Evolutionary conservation across 1,140 invertebrate species (phyloP).

Genomic region (Penaeus japonicus): DNA sequence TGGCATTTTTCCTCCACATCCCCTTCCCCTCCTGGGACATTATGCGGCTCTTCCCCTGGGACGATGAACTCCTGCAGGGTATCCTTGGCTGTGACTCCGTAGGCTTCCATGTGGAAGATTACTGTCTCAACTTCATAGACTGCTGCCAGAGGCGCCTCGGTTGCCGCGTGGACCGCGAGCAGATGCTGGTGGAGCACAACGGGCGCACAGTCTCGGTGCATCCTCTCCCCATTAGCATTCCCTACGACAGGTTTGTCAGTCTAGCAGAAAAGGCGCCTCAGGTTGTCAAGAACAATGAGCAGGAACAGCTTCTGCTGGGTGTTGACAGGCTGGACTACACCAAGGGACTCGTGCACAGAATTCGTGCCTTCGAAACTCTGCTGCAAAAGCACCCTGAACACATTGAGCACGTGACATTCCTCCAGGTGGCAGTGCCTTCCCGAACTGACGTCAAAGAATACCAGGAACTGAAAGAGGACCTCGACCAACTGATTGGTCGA

Average conservation of each 20-base stretch:
- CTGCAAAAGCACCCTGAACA: constrained; percentile 87
- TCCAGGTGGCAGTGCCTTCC: constrained; percentile 82
- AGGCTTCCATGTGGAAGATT: constrained; percentile 90
- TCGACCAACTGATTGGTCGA: constrained; percentile 83
- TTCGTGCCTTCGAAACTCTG: constrained; percentile 84
- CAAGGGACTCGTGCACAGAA: constrained; percentile 85
- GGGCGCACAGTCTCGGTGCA: constrained; percentile 82
- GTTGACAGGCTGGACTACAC: constrained; percentile 91
- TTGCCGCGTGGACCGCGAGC: constrained; percentile 86
- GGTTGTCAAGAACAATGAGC: constrained; percentile 65
- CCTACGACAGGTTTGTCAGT: constrained; percentile 84
- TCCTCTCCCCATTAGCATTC: constrained; percentile 84
- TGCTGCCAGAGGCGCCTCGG: constrained; percentile 87
- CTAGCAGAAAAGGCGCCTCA: constrained; percentile 80
- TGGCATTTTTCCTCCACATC: constrained; percentile 92
- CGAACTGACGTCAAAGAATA: constrained; percentile 90
- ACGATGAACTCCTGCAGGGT: constrained; percentile 89
- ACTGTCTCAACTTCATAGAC: constrained; percentile 90
- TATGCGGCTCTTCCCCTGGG: constrained; percentile 87
- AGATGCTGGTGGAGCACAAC: constrained; percentile 85
- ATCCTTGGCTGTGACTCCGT: constrained; percentile 83
- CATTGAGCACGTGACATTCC: constrained; percentile 75
- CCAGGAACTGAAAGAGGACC: constrained; percentile 88
- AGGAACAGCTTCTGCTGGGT: constrained; percentile 83
- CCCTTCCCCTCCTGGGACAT: constrained; percentile 94